Percentiles rank a stretch among this genome's conserved stretches.
Conservation (phyloP, 2,797 vertebrate genomes). For the Otolemur crassicaudatus region DNA sequence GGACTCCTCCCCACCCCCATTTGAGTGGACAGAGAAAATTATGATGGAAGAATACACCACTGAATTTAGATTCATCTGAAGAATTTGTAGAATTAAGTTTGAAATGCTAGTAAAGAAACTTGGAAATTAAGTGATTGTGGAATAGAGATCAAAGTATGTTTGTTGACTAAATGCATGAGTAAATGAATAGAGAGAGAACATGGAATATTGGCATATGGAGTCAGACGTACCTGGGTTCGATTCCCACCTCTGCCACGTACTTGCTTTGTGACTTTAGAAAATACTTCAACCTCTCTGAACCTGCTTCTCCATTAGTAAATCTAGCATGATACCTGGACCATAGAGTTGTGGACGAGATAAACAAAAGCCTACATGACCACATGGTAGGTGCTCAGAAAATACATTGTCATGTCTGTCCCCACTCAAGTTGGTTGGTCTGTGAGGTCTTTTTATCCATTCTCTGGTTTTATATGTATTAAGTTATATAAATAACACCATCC, state of each 20-base stretch:
- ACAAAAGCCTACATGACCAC: not conserved
- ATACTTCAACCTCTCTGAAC: constrained; percentile 1
- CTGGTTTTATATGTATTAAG: not conserved
- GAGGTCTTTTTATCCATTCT: not conserved
- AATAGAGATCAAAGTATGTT: not conserved
- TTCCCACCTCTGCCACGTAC: not conserved
- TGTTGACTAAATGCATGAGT: constrained; percentile 8
- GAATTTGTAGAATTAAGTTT: constrained; percentile 21
- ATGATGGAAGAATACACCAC: not conserved
- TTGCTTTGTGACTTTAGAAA: constrained; percentile 35
- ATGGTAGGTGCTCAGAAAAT: not conserved
- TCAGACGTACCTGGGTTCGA: not conserved
- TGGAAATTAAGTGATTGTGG: not conserved
- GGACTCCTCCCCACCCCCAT: not conserved
- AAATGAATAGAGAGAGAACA: not conserved
- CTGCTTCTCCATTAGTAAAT: constrained; percentile 1
- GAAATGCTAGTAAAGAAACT: constrained; percentile 32
- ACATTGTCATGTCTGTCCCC: constrained; percentile 4
- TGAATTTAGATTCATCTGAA: constrained; percentile 6
- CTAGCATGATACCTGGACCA: not conserved
- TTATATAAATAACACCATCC: constrained; percentile 51
- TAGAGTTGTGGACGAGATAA: not conserved
- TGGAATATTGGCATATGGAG: not conserved
- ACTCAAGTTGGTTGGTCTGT: not conserved
- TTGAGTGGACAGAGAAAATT: not conserved